These are phyloP conservation scores for Trematomus loennbergii DNA, from an alignment of 2,113 vertebrate genomes.

Conservation along the genomic window DNA sequence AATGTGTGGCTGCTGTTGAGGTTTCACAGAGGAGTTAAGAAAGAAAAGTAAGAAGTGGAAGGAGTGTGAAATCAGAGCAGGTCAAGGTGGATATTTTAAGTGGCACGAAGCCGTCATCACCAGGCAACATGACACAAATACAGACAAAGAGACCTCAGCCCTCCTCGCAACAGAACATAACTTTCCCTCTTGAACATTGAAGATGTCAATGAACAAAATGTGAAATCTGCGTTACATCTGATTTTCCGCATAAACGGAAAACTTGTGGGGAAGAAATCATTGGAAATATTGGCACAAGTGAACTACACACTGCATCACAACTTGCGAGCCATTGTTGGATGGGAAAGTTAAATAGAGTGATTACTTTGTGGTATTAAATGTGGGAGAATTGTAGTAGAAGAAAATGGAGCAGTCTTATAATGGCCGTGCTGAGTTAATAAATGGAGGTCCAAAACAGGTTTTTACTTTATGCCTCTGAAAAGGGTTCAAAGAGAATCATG, in stretches of 20 bases:
- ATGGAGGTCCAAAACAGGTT: neutral
- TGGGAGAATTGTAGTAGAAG: neutral
- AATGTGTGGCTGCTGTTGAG: neutral
- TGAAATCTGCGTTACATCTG: neutral
- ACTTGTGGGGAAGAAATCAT: neutral
- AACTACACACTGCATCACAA: neutral
- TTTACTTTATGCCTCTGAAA: neutral
- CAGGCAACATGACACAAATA: slow-evolving; percentile 12
- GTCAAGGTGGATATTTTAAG: slow-evolving; percentile 16
- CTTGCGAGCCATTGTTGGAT: neutral
- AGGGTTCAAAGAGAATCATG: neutral
- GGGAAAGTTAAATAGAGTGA: no score
- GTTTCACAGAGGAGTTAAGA: neutral
- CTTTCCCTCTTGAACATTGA: neutral
- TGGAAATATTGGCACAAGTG: neutral
- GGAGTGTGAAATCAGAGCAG: slow-evolving; percentile 31
- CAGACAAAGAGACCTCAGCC: neutral
- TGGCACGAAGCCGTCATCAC: slow-evolving; percentile 1
- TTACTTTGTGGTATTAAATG: neutral
- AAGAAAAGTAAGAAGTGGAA: neutral
- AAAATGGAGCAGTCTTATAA: neutral
- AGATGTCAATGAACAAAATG: neutral
- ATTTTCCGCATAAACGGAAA: neutral
- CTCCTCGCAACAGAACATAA: slow-evolving; percentile 1
- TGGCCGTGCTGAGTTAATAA: neutral